Base-by-base conservation (phyloP, 2,113 vertebrate species). In the Echinops telfairi region DNA sequence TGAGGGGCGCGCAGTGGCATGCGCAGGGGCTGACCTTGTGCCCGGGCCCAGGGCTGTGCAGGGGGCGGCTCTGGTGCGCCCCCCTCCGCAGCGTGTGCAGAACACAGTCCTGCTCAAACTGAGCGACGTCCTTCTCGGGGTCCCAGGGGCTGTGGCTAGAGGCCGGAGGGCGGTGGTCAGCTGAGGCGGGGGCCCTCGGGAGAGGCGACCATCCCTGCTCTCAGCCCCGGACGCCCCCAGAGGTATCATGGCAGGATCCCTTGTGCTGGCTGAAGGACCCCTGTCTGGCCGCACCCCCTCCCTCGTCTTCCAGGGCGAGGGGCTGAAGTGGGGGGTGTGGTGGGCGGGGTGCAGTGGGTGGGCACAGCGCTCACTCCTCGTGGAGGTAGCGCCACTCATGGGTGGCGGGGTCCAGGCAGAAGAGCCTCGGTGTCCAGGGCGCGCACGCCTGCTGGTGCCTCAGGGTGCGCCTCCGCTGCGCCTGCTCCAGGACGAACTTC, bases 41-140 rank as follows among this genome's bases (percentile, higher is more conserved):
- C 58, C 93, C 6, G 10, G 86, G 88, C 33, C 33, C 81, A 0
- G 84, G 95, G 79, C 94, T 94, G 43, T 81, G 70, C 64, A 47
- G 76, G 64, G 83, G 57, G 75, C 25, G 1, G 58, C 79, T 70
- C 60, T 73, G 93, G 43, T 2, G 29, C 12, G 97, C 97, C 19
- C 97, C 97, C 94, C 98, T 98, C 95, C 98, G 98, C 92, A 99
- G 98, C 16, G 99, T 99, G 97, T 99, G 98, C 89, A 99, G 98
- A 88, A 99, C 94, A 10, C 99, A 98, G 0, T 99, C 98, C 97
- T 99, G 99, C 97, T 99, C 99, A 97, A 98, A 99, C 92, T 99
- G 99, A 70, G 98, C 97, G 64, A 99, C 96, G 95, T 99, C 99
- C 1, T 92, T 96, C 83, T 98, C 97, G 23, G 98, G 97, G 96